These are phyloP conservation scores for Eulithis prunata DNA, from an alignment of 2,888 invertebrate genomes.

Conservation along the genomic window DNA sequence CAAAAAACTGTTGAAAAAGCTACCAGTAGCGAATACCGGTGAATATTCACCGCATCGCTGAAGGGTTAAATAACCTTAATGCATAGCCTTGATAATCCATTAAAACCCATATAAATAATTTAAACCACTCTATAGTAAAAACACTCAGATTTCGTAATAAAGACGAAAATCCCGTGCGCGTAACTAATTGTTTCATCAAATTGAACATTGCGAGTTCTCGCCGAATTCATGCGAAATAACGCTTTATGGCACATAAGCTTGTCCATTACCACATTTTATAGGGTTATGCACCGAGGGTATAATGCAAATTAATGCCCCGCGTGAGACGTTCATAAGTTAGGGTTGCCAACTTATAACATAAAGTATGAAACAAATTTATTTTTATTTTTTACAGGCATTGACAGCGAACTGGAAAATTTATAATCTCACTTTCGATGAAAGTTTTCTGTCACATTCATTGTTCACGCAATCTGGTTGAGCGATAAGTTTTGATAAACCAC, in stretches of 20 bases:
- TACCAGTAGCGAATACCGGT: too few species aligned
- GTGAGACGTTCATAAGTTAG: slow-evolving; percentile 61
- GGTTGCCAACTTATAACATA: slow-evolving; percentile 50
- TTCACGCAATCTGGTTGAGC: too few species aligned
- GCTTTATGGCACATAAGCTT: slow-evolving; percentile 70
- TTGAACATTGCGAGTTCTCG: slow-evolving; percentile 55
- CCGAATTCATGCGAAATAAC: slow-evolving; percentile 64
- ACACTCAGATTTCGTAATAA: slow-evolving; percentile 39
- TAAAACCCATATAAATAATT: background rate
- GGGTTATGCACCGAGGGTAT: slow-evolving; percentile 73
- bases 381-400: too few species aligned
- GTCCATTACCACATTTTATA: slow-evolving; percentile 77
- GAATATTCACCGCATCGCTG: too few species aligned
- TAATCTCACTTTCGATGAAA: too few species aligned
- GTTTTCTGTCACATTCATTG: too few species aligned
- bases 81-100: background rate
- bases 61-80: too few species aligned
- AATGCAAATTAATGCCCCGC: slow-evolving; percentile 78
- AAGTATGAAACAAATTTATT: too few species aligned
- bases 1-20: too few species aligned
- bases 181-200: slow-evolving; percentile 67
- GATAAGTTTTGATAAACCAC: too few species aligned
- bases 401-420: too few species aligned
- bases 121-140: background rate
- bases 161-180: slow-evolving; percentile 54